Percentiles rank a stretch among this genome's conserved stretches.
These are phyloP conservation scores for Fukomys damarensis DNA, from an alignment of 2,113 vertebrate genomes.

Conservation along the genomic window DNA sequence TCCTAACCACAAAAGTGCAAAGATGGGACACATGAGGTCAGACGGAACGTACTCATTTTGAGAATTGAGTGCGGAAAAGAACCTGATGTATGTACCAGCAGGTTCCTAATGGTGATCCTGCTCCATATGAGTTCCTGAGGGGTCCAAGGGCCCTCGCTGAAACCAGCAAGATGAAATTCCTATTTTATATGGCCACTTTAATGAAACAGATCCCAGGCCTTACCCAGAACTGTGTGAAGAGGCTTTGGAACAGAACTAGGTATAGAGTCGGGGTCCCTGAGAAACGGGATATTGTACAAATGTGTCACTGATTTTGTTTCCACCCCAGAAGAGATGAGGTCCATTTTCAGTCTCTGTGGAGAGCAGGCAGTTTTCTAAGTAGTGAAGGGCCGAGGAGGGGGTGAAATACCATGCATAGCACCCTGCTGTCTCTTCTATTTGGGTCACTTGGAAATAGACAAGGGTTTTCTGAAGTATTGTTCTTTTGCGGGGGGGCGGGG, in stretches of 20 bases:
- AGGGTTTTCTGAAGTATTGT: neutral
- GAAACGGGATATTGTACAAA: too few relatives aligned
- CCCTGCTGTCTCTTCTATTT: neutral
- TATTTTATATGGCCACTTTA: neutral
- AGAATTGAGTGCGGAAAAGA: neutral
- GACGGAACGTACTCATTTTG: neutral
- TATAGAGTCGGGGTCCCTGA: rapidly evolving
- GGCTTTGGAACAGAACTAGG: neutral
- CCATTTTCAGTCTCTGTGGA: neutral
- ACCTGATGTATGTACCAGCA: neutral
- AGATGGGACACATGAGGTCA: neutral
- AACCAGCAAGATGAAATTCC: neutral
- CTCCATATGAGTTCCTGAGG: neutral
- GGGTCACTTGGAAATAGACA: neutral
- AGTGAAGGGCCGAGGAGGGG: neutral
- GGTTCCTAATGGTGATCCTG: neutral
- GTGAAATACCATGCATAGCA: neutral
- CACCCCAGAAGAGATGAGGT: too few relatives aligned
- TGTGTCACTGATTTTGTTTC: too few relatives aligned
- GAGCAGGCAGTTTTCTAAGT: neutral
- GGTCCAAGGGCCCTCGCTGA: neutral
- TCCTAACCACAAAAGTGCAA: neutral
- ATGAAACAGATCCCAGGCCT: neutral
- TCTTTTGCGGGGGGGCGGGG: neutral
- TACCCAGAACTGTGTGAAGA: neutral